Evolutionary conservation across 1,140 invertebrate genomes (phyloP), one percentile per base, ranked within the genome.

Genomic region (Pogonognathellus flavescens): DNA sequence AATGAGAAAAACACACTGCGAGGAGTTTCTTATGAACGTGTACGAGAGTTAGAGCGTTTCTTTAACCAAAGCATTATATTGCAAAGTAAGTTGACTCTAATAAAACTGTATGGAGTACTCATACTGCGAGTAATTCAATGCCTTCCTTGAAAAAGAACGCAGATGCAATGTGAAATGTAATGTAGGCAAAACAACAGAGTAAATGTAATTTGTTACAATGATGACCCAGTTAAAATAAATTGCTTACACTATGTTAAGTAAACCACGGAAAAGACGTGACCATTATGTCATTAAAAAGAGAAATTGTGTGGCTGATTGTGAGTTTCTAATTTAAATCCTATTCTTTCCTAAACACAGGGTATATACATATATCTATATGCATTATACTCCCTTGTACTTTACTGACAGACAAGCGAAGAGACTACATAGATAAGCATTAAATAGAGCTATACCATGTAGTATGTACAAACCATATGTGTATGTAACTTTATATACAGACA

Each of bases 251-350:
- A 76, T 41, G 70, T 76, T 76, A 76, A 76, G 70, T 76, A 76
- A 76, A 76, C 70, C 70, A 76, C 70, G 70, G 70, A 76, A 76
- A 76, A 76, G 70, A 76, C 70, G 70, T 76, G 70, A 76, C 70
- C 70, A 76, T 76, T 76, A 76, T 76, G 70, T 76, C 70, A 76
- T 76, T 76, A 76, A 76, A 76, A 76, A 76, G 70, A 76, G 70
- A 76, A 76, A 76, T 76, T 76, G 70, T 76, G 70, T 76, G 70
- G 70, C 70, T 76, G 70, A 66, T 66, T 66, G 62, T 66, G 62
- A 76, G 70, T 76, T 76, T 76, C 70, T 76, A 76, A 76, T 76
- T 76, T 50, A 76, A 76, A 50, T 18, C 70, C 70, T 31, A 76
- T 76, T 31, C 41, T 76, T 50, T 13, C 41, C 13, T 41, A 41